Evolutionary conservation across 2,797 vertebrate species (phyloP), one percentile per base, ranked within the genome.

Genomic region (Gymnocypris eckloni): DNA sequence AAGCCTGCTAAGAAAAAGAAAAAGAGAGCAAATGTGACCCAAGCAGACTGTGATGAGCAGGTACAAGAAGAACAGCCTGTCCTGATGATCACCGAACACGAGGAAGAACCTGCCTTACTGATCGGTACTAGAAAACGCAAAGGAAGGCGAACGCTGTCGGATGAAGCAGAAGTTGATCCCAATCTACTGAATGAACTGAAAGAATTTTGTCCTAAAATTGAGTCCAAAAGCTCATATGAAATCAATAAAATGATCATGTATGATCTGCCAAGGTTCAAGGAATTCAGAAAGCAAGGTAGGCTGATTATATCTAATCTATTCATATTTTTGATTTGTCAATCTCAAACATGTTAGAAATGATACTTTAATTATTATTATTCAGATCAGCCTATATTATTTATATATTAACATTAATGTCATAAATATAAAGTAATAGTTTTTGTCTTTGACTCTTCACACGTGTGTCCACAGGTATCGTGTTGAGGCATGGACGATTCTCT

Each of bases 251-350:
- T 93, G 39, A 83, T 94, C 20, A 83, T n/a, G 16, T 90, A 93
- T 1, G 95, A 96, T 87, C 89, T 96, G 56, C 39, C 77, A 0
- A 92, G 95, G 76, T 93, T 93, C 87, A 90, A 22, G 69, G 1
- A 33, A 48, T 95, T 95, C 87, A 94, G 75, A 66, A 39, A 81
- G 6, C 61, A 90, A 90, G 94, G 95, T 95, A 90, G 69, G 2
- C 4, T n/a, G 28, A 56, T 43, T 50, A 4, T 50, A 48, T 64
- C 10, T 54, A 54, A 33, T 64, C 2, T 54, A 18, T 52, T 18
- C 13, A 20, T 45, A 9, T 28, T 12, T 20, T 18, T 12, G 22
- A n/a, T 43, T 43, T 39, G 28, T 28, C 18, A 22, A 7, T 76
- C 43, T 43, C 8, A 8, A 43, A 66, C 9, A 13, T 76, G n/a